phyloP scores from a whole-genome alignment of 64 coral and sea anemone species.

The Stylophora pistillata region DNA sequence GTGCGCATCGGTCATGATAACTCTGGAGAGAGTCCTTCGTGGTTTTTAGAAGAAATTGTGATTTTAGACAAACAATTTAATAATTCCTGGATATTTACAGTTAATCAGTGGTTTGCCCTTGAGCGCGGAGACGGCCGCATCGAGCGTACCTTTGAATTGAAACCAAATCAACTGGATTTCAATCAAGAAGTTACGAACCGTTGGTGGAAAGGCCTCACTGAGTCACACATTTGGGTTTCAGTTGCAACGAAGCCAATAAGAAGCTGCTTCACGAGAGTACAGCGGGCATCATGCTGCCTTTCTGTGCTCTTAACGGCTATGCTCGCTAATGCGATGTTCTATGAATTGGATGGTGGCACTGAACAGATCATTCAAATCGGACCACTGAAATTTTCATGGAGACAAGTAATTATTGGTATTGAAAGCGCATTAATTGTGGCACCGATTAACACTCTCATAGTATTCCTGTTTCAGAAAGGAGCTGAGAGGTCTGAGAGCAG shows the following conservation, averaged over 20 bases:
- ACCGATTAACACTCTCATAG: slow-evolving; percentile 36
- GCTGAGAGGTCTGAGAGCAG: neutral
- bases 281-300: slow-evolving; percentile 39
- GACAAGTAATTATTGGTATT: slow-evolving; percentile 41
- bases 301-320: slow-evolving; percentile 36
- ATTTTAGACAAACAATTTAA: slow-evolving; percentile 22
- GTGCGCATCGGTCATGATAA: slow-evolving; percentile 60
- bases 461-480: slow-evolving; percentile 52
- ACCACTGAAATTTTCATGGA: slow-evolving; percentile 36
- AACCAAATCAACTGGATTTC: neutral
- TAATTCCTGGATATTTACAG: slow-evolving; percentile 1
- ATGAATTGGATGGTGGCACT: neutral
- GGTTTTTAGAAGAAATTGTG: slow-evolving; percentile 54
- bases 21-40: slow-evolving; percentile 37
- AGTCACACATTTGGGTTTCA: slow-evolving; percentile 52
- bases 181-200: neutral
- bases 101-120: slow-evolving; percentile 31
- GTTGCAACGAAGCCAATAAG: slow-evolving; percentile 13
- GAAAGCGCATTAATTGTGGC: slow-evolving; percentile 38
- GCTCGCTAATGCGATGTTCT: slow-evolving; percentile 56
- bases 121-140: slow-evolving; percentile 45
- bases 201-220: slow-evolving; percentile 17
- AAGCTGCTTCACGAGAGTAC: slow-evolving; percentile 5
- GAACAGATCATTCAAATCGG: slow-evolving; percentile 21
- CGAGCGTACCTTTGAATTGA: neutral